These are phyloP conservation scores for Poecilus cupreus DNA, from an alignment of 2,888 invertebrate species.

Conservation along the genomic window DNA sequence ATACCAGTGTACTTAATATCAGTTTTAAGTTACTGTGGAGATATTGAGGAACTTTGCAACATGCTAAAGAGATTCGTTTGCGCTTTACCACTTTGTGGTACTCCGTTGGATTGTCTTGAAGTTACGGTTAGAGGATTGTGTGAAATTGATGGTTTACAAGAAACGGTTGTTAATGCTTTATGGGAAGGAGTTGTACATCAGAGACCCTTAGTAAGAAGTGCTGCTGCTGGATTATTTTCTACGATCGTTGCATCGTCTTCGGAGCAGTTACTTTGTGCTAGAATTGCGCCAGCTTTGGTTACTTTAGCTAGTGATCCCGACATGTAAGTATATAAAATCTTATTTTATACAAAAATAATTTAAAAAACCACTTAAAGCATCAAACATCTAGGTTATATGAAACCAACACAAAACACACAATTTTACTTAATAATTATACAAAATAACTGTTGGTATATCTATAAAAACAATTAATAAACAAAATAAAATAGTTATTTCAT, in stretches of 20 bases:
- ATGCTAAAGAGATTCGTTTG: slow-evolving; percentile 77
- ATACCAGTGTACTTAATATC: slow-evolving; percentile 79
- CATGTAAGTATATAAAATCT: slow-evolving; percentile 73
- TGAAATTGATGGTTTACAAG: slow-evolving; percentile 72
- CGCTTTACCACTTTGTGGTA: slow-evolving; percentile 75
- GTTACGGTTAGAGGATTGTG: slow-evolving; percentile 70
- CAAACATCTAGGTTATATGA: too few relatives aligned
- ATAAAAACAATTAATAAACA: too few relatives aligned
- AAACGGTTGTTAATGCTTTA: slow-evolving; percentile 76
- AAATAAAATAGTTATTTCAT: too few relatives aligned
- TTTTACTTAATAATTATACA: too few relatives aligned
- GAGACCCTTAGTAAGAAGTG: slow-evolving; percentile 76
- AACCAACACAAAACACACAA: too few relatives aligned
- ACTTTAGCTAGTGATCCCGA: slow-evolving; percentile 82
- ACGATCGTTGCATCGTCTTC: slow-evolving; percentile 75
- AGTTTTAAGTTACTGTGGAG: slow-evolving; percentile 75
- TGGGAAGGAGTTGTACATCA: slow-evolving; percentile 83
- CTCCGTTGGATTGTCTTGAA: slow-evolving; percentile 72
- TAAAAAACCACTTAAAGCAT: too few relatives aligned
- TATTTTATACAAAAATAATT: too few relatives aligned
- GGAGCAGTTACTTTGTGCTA: slow-evolving; percentile 75
- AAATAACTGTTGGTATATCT: too few relatives aligned
- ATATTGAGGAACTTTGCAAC: slow-evolving; percentile 73
- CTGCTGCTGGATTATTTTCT: slow-evolving; percentile 78
- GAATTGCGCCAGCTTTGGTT: slow-evolving; percentile 81